Conservation (phyloP, 2,113 vertebrate genomes). For the Brachypteracias leptosomus region DNA sequence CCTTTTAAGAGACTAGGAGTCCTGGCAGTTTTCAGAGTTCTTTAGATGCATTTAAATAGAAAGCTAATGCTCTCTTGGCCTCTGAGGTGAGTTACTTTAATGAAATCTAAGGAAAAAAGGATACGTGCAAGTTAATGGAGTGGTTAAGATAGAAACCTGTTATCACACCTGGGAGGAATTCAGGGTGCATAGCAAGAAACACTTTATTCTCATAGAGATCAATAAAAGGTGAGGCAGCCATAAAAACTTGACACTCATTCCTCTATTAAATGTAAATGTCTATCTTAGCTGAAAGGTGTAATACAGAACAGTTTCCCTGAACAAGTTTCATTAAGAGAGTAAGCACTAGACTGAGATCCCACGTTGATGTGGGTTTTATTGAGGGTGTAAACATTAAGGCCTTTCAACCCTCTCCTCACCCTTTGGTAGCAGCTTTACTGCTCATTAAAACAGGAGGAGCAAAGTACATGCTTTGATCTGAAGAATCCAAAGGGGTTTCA, state of each 20-base stretch:
- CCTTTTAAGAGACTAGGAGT: background rate
- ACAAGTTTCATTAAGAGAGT: background rate
- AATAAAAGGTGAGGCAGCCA: background rate
- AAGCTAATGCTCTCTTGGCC: background rate
- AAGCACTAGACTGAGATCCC: background rate
- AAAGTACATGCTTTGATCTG: background rate
- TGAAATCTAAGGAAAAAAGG: background rate
- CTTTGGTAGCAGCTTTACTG: background rate
- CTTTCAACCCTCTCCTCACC: background rate
- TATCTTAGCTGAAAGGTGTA: background rate
- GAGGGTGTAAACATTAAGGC: background rate
- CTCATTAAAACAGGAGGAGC: background rate
- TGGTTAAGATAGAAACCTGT: background rate
- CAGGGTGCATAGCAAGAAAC: background rate
- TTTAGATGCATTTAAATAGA: constrained; percentile 16
- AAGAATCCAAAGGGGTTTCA: background rate
- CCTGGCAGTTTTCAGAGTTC: background rate
- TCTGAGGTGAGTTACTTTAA: background rate
- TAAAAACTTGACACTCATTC: background rate
- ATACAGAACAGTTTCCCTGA: background rate
- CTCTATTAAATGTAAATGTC: background rate
- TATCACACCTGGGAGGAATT: background rate
- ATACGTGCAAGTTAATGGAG: background rate
- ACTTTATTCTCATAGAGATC: background rate
- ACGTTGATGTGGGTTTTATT: background rate